Percentiles rank a stretch among this genome's conserved stretches.
Conservation (phyloP, 2,797 vertebrate species). For the Vireo griseus region DNA sequence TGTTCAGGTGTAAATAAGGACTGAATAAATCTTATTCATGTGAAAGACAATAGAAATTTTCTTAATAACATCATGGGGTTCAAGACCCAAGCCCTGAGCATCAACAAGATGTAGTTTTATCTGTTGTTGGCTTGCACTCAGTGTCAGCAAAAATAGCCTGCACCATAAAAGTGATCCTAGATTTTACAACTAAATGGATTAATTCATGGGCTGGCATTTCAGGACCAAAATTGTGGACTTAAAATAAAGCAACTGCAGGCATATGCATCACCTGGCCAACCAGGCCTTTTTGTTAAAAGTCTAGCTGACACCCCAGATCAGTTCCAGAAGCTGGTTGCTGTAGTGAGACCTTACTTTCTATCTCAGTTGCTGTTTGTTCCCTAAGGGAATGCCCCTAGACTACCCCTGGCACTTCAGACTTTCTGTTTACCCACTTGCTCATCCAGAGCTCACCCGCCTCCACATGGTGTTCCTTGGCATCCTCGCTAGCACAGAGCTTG, state of each 20-base stretch:
- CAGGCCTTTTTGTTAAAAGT: neutral
- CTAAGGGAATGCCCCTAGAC: conserved; percentile 21
- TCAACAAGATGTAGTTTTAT: neutral
- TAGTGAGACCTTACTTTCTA: neutral
- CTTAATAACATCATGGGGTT: neutral
- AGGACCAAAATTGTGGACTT: neutral
- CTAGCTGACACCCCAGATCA: neutral
- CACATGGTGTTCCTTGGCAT: conserved; percentile 54
- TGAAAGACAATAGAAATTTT: neutral
- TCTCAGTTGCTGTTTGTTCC: conserved; percentile 23
- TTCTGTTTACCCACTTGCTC: conserved; percentile 40
- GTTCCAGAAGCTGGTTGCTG: neutral
- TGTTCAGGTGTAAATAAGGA: neutral
- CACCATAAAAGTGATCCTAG: neutral
- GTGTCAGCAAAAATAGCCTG: neutral
- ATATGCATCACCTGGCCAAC: neutral
- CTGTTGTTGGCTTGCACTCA: neutral
- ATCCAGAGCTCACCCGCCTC: conserved; percentile 50
- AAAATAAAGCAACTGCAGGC: neutral
- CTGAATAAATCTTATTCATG: neutral
- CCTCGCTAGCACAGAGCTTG: neutral
- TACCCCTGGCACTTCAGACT: conserved; percentile 49
- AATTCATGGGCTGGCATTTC: neutral
- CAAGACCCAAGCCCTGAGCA: neutral
- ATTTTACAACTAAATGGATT: neutral